Conservation (phyloP, 2,113 vertebrate species). For the Hassar affinis region DNA sequence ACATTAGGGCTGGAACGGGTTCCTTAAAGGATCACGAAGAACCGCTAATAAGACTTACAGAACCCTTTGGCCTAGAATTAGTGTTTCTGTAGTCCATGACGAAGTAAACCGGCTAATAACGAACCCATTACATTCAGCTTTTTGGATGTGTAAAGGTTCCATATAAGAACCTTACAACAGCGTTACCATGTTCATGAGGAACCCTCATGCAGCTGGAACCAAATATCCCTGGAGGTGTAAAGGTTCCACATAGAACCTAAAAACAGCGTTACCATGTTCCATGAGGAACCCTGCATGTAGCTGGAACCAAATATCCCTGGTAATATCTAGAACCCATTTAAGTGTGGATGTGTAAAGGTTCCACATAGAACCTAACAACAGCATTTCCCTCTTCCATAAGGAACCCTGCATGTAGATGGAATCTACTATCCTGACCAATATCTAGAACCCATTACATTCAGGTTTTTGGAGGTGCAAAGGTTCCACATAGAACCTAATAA, state of each 20-base stretch:
- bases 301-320: neutral
- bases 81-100: too few relatives aligned
- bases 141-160: too few relatives aligned
- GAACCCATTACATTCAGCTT: too few relatives aligned
- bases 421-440: neutral
- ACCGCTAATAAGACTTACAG: neutral
- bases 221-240: neutral
- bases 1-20: neutral
- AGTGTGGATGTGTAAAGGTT: neutral
- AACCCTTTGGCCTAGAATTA: too few relatives aligned
- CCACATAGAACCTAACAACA: neutral
- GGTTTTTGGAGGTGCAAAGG: too few relatives aligned
- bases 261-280: neutral
- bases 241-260: neutral
- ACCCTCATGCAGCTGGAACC: neutral
- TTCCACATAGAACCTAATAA: neutral
- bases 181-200: neutral
- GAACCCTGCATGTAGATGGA: neutral
- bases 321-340: neutral
- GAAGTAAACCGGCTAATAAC: too few relatives aligned
- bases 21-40: neutral
- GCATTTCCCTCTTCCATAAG: neutral
- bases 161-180: neutral
- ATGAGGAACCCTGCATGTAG: neutral
- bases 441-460: neutral